Evolutionary conservation across 53 echinoderm and acorn worm species (phyloP).

Genomic region (Zoroaster sp.): DNA sequence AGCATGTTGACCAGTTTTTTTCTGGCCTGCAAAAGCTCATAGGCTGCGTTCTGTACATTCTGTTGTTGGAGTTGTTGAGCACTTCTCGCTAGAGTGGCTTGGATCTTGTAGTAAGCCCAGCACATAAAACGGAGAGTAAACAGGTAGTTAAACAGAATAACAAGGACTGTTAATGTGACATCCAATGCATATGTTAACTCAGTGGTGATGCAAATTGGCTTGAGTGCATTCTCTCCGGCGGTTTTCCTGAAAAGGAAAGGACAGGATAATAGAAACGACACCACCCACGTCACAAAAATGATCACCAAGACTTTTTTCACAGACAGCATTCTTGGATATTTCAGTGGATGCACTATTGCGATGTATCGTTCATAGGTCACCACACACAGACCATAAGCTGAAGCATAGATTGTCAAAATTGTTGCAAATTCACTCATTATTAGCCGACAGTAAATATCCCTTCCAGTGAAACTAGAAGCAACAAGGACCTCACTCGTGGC

Average conservation of each 20-base stretch:
- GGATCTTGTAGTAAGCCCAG: neutral
- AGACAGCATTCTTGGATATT: conserved; percentile 5
- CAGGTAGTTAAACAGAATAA: neutral
- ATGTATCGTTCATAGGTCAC: conserved; percentile 18
- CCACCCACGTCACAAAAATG: neutral
- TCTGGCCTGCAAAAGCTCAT: neutral
- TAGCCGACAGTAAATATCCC: conserved; percentile 6
- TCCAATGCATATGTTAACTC: neutral
- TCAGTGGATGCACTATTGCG: conserved; percentile 15
- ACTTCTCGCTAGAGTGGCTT: neutral
- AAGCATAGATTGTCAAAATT: neutral
- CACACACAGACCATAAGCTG: conserved; percentile 24
- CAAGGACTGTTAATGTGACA: neutral
- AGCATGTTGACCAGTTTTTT: neutral
- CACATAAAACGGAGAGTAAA: neutral
- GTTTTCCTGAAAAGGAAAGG: neutral
- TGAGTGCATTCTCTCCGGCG: neutral
- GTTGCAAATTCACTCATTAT: neutral
- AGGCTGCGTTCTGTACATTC: neutral
- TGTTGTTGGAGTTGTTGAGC: neutral
- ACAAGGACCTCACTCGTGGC: neutral
- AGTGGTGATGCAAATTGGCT: neutral
- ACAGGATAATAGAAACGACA: neutral
- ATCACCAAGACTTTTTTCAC: neutral
- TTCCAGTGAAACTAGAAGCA: neutral